Evolutionary conservation across 2,113 vertebrate genomes (phyloP), one percentile per base, ranked within the genome.

Genomic region (Oreotrochilus melanogaster): DNA sequence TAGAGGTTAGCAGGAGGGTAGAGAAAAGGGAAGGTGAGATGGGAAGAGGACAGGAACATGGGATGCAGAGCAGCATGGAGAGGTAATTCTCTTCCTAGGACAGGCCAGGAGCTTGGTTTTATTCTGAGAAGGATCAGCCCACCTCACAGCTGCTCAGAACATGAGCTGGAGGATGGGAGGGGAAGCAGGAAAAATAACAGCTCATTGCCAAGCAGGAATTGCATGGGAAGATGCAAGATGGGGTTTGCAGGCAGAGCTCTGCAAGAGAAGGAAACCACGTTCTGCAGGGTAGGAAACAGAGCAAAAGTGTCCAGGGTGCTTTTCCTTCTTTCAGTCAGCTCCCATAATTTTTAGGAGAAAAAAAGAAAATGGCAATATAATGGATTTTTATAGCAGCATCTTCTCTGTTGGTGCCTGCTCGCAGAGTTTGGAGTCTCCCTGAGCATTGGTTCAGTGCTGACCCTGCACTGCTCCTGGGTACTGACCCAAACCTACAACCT

Each of bases 161-260:
- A 60, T 48, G 79, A 92, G 33, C 84, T 58, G 92, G 62, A 58
- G 88, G 54, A 76, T 61, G 71, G 92, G 66, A 94, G 24, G 71
- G 74, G 51, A 88, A 95, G 62, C 73, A 91, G 48, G 45, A 96
- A 91, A 92, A 95, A 57, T 3, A 91, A 58, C 30, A 61, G 17
- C 11, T 93, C n/a, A 18, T 42, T 91, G 86, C 73, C 87, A 89
- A 95, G 33, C 53, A 96, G 70, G 85, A 91, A 92, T 47, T 95
- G 50, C 61, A 48, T 87, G 83, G 58, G 73, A 84, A 88, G 1
- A 0, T 72, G 58, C 14, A 60, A 72, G 66, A 85, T 51, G 37
- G 73, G 78, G 83, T 87, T 43, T 79, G 69, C 74, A 84, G 78
- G 42, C 61, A 75, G 23, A 21, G 76, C 11, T 54, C 62, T 22